phyloP scores from a whole-genome alignment of 2,797 vertebrate species.

The Xenops minutus region DNA sequence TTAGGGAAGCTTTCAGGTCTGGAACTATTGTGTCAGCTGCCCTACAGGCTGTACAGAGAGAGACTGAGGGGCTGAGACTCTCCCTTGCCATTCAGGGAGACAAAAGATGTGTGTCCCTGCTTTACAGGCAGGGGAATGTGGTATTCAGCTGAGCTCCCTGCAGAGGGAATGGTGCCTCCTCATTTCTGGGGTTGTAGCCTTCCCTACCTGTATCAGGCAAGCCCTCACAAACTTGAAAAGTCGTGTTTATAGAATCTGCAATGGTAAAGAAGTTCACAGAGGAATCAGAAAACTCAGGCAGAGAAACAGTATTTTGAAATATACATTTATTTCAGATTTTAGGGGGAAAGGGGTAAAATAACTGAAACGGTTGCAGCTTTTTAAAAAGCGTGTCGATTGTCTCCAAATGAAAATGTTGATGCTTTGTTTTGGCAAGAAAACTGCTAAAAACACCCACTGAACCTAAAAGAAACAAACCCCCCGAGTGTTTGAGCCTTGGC shows the following conservation, averaged over 20 bases:
- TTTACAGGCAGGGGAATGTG: neutral
- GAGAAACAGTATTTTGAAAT: neutral
- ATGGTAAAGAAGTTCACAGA: neutral
- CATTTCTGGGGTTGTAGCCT: neutral
- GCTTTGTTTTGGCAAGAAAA: neutral
- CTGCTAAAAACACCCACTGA: neutral
- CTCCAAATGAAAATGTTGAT: neutral
- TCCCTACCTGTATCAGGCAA: neutral
- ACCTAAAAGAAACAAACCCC: neutral
- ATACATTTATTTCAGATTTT: neutral
- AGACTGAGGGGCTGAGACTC: neutral
- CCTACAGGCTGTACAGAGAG: neutral
- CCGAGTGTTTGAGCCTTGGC: neutral
- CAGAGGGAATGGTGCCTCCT: neutral
- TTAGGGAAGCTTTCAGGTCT: slow-evolving; percentile 5
- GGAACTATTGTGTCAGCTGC: neutral
- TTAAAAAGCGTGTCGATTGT: neutral
- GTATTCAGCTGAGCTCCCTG: neutral
- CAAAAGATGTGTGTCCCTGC: slow-evolving; percentile 10
- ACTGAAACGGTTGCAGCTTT: neutral
- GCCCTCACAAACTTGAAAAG: neutral
- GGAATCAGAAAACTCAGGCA: neutral
- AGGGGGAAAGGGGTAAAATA: neutral
- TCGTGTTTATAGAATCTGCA: neutral
- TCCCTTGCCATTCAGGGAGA: neutral